These are phyloP conservation scores for Polydrusus tereticollis DNA, from an alignment of 2,888 invertebrate genomes.

Conservation along the genomic window DNA sequence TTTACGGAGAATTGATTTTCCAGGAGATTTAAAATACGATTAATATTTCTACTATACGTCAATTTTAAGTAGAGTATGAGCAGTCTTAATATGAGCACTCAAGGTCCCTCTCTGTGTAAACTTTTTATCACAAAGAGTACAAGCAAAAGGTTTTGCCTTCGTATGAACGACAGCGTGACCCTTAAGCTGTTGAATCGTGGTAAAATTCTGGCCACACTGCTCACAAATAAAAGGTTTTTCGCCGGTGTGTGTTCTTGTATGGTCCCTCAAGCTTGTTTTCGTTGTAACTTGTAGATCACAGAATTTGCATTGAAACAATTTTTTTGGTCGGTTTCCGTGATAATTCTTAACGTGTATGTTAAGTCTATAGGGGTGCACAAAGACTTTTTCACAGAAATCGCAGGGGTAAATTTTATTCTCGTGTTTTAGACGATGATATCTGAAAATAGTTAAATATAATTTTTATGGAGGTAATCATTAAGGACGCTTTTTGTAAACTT, in stretches of 20 bases:
- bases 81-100: slow-evolving; percentile 20
- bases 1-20: not conserved
- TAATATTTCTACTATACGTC: not conserved
- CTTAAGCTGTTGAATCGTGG: slow-evolving; percentile 52
- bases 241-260: slow-evolving; percentile 61
- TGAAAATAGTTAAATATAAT: not conserved
- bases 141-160: slow-evolving; percentile 33
- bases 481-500: not conserved
- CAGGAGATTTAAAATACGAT: not conserved
- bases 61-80: not conserved
- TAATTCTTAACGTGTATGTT: slow-evolving; percentile 21
- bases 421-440: slow-evolving; percentile 18
- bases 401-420: slow-evolving; percentile 27
- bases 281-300: slow-evolving; percentile 64
- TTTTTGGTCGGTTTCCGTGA: slow-evolving; percentile 58
- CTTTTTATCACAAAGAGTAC: slow-evolving; percentile 16
- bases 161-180: slow-evolving; percentile 40
- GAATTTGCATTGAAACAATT: slow-evolving; percentile 63
- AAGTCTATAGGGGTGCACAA: slow-evolving; percentile 20
- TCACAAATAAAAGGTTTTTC: slow-evolving; percentile 59
- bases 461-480: too few relatives aligned
- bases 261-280: slow-evolving; percentile 35
- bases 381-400: slow-evolving; percentile 19
- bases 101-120: not conserved
- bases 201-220: slow-evolving; percentile 65